These are phyloP conservation scores for Chymomyza caudatula DNA, from an alignment of 2,888 invertebrate species.

Conservation along the genomic window DNA sequence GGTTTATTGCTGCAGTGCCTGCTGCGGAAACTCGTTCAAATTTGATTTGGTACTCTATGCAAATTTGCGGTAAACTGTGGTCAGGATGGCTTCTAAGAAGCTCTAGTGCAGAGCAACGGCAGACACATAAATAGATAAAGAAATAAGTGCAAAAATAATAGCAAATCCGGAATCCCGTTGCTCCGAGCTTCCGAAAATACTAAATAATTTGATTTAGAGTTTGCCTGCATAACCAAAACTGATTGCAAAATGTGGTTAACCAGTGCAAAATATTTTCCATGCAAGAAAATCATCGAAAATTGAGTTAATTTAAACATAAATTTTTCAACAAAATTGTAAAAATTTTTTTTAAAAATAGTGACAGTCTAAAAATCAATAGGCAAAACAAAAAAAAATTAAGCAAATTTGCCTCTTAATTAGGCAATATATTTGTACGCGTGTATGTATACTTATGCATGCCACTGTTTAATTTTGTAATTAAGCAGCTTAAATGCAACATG, in stretches of 20 bases:
- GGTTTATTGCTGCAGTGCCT: neutral
- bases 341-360: neutral
- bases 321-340: neutral
- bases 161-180: neutral
- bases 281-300: neutral
- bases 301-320: neutral
- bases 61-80: neutral
- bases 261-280: neutral
- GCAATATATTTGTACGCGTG: no score
- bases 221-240: neutral
- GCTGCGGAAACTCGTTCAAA: neutral
- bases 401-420: no score
- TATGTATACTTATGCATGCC: neutral
- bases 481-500: slow-evolving; percentile 37
- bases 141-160: neutral
- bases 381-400: neutral
- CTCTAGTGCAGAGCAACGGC: neutral
- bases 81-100: neutral
- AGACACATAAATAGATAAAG: neutral
- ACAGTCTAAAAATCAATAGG: neutral
- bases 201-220: neutral
- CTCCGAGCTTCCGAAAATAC: neutral
- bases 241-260: neutral
- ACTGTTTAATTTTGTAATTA: slow-evolving; percentile 14
- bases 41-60: neutral